A percentile compares a stretch with the other conserved stretches of the same genome.
These are phyloP conservation scores for Miniopterus natalensis DNA, from an alignment of 2,113 vertebrate genomes.

Conservation along the genomic window DNA sequence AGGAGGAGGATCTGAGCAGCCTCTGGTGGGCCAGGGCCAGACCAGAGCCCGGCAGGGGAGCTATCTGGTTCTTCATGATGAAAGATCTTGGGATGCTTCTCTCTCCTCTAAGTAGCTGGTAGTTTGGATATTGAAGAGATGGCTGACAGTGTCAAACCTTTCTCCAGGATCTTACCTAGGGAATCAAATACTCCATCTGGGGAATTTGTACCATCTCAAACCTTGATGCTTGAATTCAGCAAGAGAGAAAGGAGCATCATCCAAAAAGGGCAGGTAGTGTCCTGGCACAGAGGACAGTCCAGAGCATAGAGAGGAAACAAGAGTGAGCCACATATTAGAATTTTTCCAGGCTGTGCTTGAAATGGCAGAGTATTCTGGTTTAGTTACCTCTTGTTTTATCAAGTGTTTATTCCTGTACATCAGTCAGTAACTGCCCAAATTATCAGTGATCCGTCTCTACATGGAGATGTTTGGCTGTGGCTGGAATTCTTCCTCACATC, in stretches of 20 bases:
- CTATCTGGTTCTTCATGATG: not conserved
- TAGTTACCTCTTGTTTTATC: conserved; percentile 97
- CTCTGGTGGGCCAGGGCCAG: not conserved
- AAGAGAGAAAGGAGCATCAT: not conserved
- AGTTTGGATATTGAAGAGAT: not conserved
- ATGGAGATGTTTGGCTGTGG: conserved; percentile 97
- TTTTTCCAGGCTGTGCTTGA: not conserved
- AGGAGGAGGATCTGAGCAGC: not conserved
- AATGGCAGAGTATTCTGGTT: conserved; percentile 83
- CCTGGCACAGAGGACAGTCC: not conserved
- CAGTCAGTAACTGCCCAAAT: conserved; percentile 95
- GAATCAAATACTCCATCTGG: not conserved
- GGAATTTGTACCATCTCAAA: not conserved
- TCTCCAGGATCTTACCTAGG: not conserved
- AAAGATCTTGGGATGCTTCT: not conserved
- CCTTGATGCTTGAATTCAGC: not conserved
- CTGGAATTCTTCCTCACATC: conserved; percentile 97
- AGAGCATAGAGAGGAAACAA: not conserved
- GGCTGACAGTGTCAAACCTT: not conserved
- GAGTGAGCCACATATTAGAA: not conserved
- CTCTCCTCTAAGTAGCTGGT: not conserved
- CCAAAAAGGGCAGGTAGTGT: not conserved
- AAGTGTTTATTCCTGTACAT: conserved; percentile 96
- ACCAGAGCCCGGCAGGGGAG: not conserved
- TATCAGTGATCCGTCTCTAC: conserved; percentile 96